A percentile compares a stretch with the other conserved stretches of the same genome.
Conservation (phyloP, 2,113 vertebrate species). For the Carassius carassius region DNA sequence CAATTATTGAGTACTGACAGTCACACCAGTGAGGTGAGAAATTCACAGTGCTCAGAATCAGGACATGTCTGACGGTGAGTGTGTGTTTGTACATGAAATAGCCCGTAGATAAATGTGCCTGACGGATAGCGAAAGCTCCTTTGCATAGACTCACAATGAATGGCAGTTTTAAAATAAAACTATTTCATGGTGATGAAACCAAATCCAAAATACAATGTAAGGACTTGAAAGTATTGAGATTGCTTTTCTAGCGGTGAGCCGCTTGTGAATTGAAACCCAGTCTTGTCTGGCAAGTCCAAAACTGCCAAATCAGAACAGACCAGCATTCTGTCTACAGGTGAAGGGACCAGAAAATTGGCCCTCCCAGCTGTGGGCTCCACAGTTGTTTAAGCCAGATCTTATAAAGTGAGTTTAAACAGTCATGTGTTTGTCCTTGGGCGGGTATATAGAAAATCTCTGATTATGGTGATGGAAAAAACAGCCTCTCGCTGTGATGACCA, state of each 20-base stretch:
- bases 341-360: conserved; percentile 42
- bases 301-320: conserved; percentile 16
- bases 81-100: neutral
- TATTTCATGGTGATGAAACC: conserved; percentile 44
- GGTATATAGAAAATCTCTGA: conserved; percentile 13
- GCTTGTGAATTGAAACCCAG: conserved; percentile 45
- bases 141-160: conserved; percentile 27
- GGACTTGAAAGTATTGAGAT: conserved; percentile 24
- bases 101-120: neutral
- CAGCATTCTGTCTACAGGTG: conserved; percentile 22
- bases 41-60: conserved; percentile 7
- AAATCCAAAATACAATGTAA: conserved; percentile 25
- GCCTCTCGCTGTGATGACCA: conserved; percentile 43
- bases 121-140: conserved; percentile 16
- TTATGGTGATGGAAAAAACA: conserved; percentile 17
- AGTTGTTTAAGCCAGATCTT: conserved; percentile 1
- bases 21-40: conserved; percentile 19
- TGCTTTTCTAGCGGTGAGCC: conserved; percentile 16
- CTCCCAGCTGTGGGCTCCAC: neutral
- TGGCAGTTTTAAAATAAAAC: conserved; percentile 46
- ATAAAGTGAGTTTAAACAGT: conserved; percentile 20
- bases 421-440: conserved; percentile 19
- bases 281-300: conserved; percentile 37
- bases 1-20: conserved; percentile 4
- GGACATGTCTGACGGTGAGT: neutral